Percentiles rank a stretch among this genome's conserved stretches.
phyloP scores from a whole-genome alignment of 2,113 vertebrate genomes.

The Chitala chitala region DNA sequence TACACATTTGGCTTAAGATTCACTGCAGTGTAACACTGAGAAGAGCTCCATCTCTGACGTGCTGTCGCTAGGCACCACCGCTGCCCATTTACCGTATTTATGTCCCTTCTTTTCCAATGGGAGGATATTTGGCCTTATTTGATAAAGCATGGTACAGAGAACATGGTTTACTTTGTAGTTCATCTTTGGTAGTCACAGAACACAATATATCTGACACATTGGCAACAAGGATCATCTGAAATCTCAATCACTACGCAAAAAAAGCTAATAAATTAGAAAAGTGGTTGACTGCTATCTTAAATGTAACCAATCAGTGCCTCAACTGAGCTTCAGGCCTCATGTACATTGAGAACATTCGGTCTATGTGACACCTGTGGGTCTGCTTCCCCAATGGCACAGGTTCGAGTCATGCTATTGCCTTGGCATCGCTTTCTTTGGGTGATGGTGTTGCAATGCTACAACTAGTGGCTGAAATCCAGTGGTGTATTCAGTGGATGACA shows the following conservation, averaged over 20 bases:
- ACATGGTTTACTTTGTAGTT: conserved; percentile 83
- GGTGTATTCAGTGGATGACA: background rate
- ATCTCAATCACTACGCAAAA: conserved; percentile 62
- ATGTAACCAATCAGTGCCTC: conserved; percentile 49
- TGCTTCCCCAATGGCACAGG: no score
- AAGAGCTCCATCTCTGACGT: conserved; percentile 34
- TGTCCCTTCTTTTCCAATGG: conserved; percentile 68
- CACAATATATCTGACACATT: conserved; percentile 66
- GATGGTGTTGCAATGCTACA: no score
- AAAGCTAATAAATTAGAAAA: conserved; percentile 76
- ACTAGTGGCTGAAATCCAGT: conserved; percentile 16
- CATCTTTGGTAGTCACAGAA: conserved; percentile 97
- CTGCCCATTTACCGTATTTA: conserved; percentile 58
- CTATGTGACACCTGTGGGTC: background rate
- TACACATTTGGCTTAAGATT: conserved; percentile 80
- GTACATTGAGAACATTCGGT: conserved; percentile 7
- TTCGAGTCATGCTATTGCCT: no score
- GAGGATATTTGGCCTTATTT: conserved; percentile 95
- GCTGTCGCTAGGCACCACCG: conserved; percentile 30
- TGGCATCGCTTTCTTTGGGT: background rate
- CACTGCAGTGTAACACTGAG: conserved; percentile 38
- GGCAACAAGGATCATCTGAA: conserved; percentile 72
- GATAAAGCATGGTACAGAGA: conserved; percentile 96
- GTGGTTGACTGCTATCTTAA: conserved; percentile 67
- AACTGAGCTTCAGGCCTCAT: conserved; percentile 41